Conservation (phyloP, 1,140 invertebrate species). For the Sitophilus oryzae region DNA sequence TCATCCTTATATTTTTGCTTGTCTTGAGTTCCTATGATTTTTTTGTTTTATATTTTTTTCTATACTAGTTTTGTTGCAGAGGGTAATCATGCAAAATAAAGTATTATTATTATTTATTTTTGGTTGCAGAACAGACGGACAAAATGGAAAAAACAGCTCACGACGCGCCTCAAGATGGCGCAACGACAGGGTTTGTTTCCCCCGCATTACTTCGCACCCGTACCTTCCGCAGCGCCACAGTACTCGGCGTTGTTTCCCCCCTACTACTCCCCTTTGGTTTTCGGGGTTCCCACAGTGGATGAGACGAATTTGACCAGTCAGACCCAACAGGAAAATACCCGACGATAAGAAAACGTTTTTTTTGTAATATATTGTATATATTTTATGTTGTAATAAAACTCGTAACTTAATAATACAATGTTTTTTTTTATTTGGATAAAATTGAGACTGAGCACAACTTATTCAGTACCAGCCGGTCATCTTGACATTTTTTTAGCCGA, state of each 20-base stretch:
- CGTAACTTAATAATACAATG: too few species aligned
- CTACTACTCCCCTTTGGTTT: constrained; percentile 51
- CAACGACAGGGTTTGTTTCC: constrained; percentile 76
- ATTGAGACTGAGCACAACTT: too few species aligned
- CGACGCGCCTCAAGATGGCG: constrained; percentile 78
- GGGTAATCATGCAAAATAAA: not conserved
- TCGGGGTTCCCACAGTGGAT: constrained; percentile 45
- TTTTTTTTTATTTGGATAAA: too few species aligned
- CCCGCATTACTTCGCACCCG: constrained; percentile 60
- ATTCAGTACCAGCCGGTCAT: too few species aligned
- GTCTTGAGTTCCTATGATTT: too few species aligned
- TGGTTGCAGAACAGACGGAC: constrained; percentile 77
- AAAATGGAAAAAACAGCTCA: constrained; percentile 95
- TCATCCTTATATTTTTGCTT: too few species aligned
- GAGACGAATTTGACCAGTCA: constrained; percentile 9
- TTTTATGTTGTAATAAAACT: too few species aligned
- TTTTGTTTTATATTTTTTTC: too few species aligned
- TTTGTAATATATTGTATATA: not conserved
- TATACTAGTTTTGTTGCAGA: too few species aligned
- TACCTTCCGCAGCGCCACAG: constrained; percentile 47
- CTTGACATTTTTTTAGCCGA: constrained; percentile 57
- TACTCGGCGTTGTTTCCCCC: constrained; percentile 54
- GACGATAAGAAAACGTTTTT: not conserved
- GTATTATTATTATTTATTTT: not conserved
- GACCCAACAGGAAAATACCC: not conserved